These are phyloP conservation scores for Drosophila kanapiae DNA, from an alignment of 1,140 invertebrate genomes.

Conservation along the genomic window DNA sequence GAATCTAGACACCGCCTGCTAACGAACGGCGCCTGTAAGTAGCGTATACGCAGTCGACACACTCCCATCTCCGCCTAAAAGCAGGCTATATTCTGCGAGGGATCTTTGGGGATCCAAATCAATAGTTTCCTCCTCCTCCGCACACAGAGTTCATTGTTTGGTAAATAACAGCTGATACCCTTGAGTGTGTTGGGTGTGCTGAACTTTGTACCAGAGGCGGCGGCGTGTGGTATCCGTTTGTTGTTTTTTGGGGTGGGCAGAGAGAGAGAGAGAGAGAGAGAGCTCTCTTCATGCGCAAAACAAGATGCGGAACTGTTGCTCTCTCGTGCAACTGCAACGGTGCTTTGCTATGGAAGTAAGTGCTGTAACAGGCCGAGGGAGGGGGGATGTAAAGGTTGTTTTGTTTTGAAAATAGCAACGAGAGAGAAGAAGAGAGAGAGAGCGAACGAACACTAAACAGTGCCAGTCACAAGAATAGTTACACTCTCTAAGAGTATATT, in stretches of 20 bases:
- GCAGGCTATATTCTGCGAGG: not conserved
- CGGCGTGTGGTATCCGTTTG: conserved; percentile 14
- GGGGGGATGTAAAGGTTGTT: conserved; percentile 3
- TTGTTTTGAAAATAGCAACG: conserved; percentile 9
- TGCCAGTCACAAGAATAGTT: not conserved
- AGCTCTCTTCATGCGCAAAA: conserved; percentile 13
- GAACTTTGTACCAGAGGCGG: conserved; percentile 33
- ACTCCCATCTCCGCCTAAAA: conserved; percentile 17
- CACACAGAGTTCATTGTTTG: not conserved
- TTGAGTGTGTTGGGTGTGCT: conserved; percentile 2
- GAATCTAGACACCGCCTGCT: not conserved
- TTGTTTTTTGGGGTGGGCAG: not conserved
- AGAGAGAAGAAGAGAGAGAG: not conserved
- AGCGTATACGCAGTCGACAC: not conserved
- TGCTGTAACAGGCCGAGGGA: conserved; percentile 4
- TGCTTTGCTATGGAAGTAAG: conserved; percentile 13
- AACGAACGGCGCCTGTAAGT: not conserved
- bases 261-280: not conserved
- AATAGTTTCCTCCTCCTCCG: not conserved
- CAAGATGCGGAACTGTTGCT: conserved; percentile 27
- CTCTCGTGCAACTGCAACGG: conserved; percentile 29
- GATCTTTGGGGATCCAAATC: conserved; percentile 1
- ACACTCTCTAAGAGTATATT: not conserved
- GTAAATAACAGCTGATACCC: conserved; percentile 25
- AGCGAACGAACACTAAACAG: not conserved